Conservation (phyloP, 2,113 vertebrate species). For the Tenrec ecaudatus region DNA sequence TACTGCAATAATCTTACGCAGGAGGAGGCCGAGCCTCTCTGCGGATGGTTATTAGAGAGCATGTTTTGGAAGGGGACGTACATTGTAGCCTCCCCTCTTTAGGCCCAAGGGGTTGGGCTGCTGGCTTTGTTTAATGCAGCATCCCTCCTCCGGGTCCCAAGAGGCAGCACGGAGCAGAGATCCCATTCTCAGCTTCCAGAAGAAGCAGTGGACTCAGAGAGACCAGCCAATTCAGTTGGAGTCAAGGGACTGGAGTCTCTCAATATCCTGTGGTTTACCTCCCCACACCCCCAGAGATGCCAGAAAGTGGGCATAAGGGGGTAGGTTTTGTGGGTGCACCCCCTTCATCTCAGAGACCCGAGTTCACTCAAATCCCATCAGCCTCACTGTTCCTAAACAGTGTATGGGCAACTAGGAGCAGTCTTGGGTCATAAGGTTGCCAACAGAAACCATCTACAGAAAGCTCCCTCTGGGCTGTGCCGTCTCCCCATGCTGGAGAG, state of each 20-base stretch:
- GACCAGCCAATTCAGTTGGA: background rate
- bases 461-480: background rate
- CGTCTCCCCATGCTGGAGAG: background rate
- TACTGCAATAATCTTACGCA: slow-evolving; percentile 11
- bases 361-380: background rate
- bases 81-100: background rate
- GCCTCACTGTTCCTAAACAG: background rate
- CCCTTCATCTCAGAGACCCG: background rate
- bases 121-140: background rate
- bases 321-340: background rate
- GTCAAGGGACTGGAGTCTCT: background rate
- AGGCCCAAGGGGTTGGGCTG: background rate
- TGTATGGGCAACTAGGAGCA: background rate
- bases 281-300: too few relatives aligned
- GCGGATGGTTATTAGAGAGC: background rate
- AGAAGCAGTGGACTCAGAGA: background rate
- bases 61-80: background rate
- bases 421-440: background rate
- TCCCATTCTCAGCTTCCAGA: background rate
- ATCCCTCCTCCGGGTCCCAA: background rate
- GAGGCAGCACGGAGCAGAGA: background rate
- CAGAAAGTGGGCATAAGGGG: too few relatives aligned
- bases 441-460: background rate
- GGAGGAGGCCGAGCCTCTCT: background rate
- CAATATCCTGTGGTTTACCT: background rate